These are phyloP conservation scores for Scophthalmus maximus DNA, from an alignment of 2,113 vertebrate genomes.

Conservation along the genomic window DNA sequence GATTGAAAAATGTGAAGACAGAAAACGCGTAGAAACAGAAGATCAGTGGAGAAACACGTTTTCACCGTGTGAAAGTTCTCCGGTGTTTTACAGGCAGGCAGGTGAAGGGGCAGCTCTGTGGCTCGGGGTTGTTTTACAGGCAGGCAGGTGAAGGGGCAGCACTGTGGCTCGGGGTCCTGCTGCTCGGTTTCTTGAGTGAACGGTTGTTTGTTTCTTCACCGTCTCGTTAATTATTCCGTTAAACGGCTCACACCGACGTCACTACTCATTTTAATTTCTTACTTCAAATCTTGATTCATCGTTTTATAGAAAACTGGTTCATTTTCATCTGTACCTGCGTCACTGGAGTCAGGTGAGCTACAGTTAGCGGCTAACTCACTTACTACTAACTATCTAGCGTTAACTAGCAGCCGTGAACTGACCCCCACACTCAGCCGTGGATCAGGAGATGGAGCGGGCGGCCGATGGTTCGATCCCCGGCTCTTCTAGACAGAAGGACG, in stretches of 20 bases:
- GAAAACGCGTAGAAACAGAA: no score
- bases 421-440: no score
- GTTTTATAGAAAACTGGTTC: neutral
- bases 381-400: no score
- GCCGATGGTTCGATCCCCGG: no score
- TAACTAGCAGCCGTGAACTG: no score
- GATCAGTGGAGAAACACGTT: neutral
- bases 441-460: no score
- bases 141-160: conserved; percentile 11
- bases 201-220: neutral
- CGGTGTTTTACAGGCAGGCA: no score
- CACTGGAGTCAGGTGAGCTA: conserved; percentile 16
- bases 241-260: fast-evolving
- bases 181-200: neutral
- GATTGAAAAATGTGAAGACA: no score
- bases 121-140: no score
- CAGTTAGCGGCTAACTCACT: conserved; percentile 3
- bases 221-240: neutral
- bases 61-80: neutral
- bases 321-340: neutral
- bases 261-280: neutral
- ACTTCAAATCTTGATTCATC: neutral
- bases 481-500: no score
- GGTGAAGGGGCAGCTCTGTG: no score
- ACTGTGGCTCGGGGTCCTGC: neutral